These are phyloP conservation scores for Ichneumoninae sp. DNA, from an alignment of 2,888 invertebrate species.

Conservation along the genomic window DNA sequence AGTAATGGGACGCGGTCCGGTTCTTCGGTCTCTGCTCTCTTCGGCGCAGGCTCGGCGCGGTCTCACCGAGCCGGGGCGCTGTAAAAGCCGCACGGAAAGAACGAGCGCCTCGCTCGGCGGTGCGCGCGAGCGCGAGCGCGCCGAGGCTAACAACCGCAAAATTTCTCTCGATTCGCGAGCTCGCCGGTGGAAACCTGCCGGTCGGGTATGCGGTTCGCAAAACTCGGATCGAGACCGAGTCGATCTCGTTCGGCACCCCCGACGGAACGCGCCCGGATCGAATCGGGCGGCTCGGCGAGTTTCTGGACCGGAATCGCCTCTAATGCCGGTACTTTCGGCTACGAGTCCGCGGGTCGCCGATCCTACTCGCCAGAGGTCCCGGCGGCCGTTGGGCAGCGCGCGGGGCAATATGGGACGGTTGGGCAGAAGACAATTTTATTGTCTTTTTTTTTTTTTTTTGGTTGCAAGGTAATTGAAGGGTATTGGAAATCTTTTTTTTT, in stretches of 20 bases:
- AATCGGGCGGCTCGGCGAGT: slow-evolving; percentile 3
- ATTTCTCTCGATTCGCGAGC: slow-evolving; percentile 69
- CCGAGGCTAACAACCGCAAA: slow-evolving; percentile 68
- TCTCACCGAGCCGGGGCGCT: not conserved
- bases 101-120: not conserved
- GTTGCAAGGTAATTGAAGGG: no score
- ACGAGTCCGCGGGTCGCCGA: no score
- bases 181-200: slow-evolving; percentile 23
- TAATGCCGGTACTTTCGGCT: no score
- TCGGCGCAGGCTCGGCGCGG: slow-evolving; percentile 32
- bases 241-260: slow-evolving; percentile 25
- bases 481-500: no score
- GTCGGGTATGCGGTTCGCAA: slow-evolving; percentile 27
- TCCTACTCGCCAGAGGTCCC: no score
- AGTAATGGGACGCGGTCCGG: slow-evolving; percentile 54
- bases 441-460: no score
- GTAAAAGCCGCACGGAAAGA: not conserved
- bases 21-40: slow-evolving; percentile 55
- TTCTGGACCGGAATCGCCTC: not conserved
- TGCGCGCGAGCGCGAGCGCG: no score
- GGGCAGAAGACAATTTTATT: no score
- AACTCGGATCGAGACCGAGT: slow-evolving; percentile 21
- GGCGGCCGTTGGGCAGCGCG: no score
- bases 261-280: not conserved
- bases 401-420: no score